Evolutionary conservation across 2,888 invertebrate genomes (phyloP), one percentile per base, ranked within the genome.

Genomic region (Acleris cristana): DNA sequence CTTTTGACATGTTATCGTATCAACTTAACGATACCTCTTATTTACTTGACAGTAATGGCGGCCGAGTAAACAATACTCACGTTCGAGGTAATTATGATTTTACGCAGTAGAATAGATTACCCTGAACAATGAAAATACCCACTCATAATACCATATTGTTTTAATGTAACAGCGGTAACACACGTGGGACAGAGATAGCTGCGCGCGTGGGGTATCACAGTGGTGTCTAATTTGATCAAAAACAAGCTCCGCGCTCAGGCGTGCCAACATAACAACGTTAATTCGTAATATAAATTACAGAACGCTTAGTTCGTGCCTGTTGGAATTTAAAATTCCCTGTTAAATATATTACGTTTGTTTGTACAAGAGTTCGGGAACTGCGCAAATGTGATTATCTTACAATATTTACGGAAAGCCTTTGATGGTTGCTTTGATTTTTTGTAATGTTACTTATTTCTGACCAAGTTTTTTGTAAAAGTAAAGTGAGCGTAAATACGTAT

Each of bases 201-300:
- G 49, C 56, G 45, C 51, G 53, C 57, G 67, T 66, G 65, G n/a
- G 51, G 45, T 57, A 61, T 67, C 66, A 21, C 56, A 18, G 3
- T 34, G 18, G 49, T 14, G 21, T 40, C 48, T 57, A 62, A 62
- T 67, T 67, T 63, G 58, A 67, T 67, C 67, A 63, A 58, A 66
- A 58, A 58, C 67, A 63, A 57, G 58, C 52, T 30, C 18, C 30
- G 21, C n/a, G n/a, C 16, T 16, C 58, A 26, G 45, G 58, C 58
- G 18, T 40, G 34, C 49, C 65, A 57, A 53, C 40, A n/a, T 57
- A 45, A 57, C 44, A 21, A 48, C 57, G 54, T 54, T 62, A 58
- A 67, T 67, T 57, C 44, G 40, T 40, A 58, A 58, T 53, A 67
- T 63, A 63, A 67, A 67, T 67, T 67, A 63, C 40, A 58, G n/a